Evolutionary conservation across 2,888 invertebrate species (phyloP).

Genomic region (Drosophila vallismaia): DNA sequence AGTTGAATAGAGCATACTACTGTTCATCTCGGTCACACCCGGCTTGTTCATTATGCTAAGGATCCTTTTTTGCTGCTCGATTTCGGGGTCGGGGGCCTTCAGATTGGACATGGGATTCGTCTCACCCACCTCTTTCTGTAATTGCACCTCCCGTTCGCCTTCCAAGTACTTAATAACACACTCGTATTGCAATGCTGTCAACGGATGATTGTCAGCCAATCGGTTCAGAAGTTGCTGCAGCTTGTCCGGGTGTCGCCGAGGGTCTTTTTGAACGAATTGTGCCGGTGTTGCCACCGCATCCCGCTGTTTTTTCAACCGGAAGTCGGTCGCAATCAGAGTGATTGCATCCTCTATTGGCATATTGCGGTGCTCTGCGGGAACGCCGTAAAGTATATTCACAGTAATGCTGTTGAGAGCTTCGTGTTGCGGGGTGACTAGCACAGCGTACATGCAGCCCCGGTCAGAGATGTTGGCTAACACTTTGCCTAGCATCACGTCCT

Average conservation of each 20-base stretch:
- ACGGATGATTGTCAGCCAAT: conserved; percentile 91
- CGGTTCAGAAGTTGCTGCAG: conserved; percentile 90
- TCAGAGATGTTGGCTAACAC: conserved; percentile 94
- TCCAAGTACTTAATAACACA: conserved; percentile 89
- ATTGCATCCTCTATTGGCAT: conserved; percentile 97
- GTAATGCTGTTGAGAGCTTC: conserved; percentile 94
- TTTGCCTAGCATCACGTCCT: conserved; percentile 91
- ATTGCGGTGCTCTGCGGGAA: conserved; percentile 96
- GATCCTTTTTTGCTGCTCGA: conserved; percentile 83
- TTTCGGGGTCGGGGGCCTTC: conserved; percentile 82
- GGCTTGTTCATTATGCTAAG: conserved; percentile 83
- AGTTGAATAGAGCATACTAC: conserved; percentile 75
- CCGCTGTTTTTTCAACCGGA: conserved; percentile 86
- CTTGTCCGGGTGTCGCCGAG: conserved; percentile 86
- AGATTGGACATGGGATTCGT: conserved; percentile 82
- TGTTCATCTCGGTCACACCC: conserved; percentile 79
- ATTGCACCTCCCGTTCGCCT: conserved; percentile 90
- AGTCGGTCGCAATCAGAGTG: conserved; percentile 90
- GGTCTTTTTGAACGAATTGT: conserved; percentile 81
- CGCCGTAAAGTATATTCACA: conserved; percentile 94
- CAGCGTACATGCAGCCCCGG: conserved; percentile 94
- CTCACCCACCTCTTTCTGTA: conserved; percentile 90
- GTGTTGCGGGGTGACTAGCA: conserved; percentile 93
- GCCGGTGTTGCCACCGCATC: conserved; percentile 62
- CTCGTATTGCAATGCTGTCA: conserved; percentile 92